Evolutionary conservation across 1,140 invertebrate species (phyloP), one percentile per base, ranked within the genome.

Genomic region (Aleiodes sp.): DNA sequence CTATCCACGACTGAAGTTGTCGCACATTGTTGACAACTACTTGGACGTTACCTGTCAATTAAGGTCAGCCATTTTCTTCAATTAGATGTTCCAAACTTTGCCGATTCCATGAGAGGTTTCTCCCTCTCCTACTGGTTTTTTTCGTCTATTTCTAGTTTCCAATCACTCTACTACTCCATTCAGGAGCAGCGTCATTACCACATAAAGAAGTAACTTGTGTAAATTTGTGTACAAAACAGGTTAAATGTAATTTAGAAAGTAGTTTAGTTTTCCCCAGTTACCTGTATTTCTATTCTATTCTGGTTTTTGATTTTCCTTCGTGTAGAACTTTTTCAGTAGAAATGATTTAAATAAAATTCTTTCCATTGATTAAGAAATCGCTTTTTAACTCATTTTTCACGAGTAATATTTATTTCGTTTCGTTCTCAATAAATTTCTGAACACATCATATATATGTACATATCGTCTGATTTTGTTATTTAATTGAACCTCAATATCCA

Each of bases 31-130:
- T 21, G 21, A 21, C 41, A 62, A 41, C 35, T 12, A 4, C n/a
- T 35, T 52, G 41, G 57, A 43, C 46, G 43, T 61, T 75, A 71
- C 62, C 71, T 73, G 75, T 74, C 75, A 71, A 76, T 76, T 76
- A 72, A 71, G 71, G 75, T 73, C 71, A 64, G 63, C 66, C 65
- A 61, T 76, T 76, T 59, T 52, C 70, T 73, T 74, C 71, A 72
- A 74, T 71, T 74, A 71, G 69, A 67, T 73, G 64, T 64, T 60
- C 65, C 57, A 29, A 74, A 76, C 52, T 74, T 74, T 70, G 69
- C 46, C 70, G 70, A 71, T 74, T 68, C 29, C 37, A 43, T 41
- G n/a, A n/a, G n/a, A n/a, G n/a, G n/a, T n/a, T n/a, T n/a, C n/a
- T 46, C 37, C 24, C 33, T 37, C 26, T 16, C n/a, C 4, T 28